Conservation (phyloP, 2,888 invertebrate genomes). For the Volucella inanis region DNA sequence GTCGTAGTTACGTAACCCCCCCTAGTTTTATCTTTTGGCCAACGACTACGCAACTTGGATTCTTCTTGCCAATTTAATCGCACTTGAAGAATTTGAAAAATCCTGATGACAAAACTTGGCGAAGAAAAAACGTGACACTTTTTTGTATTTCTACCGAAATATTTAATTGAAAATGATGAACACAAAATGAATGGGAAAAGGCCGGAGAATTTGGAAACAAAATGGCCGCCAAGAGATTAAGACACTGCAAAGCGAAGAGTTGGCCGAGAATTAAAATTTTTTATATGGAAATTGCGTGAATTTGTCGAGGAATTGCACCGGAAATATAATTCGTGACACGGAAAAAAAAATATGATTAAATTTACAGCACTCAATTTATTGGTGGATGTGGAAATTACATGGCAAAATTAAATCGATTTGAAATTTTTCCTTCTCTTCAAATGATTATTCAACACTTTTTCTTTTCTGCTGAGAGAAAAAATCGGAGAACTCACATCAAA, state of each 20-base stretch:
- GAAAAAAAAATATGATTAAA: constrained; percentile 36
- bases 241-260: constrained; percentile 43
- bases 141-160: constrained; percentile 27
- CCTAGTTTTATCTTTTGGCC: constrained; percentile 47
- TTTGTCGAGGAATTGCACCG: constrained; percentile 32
- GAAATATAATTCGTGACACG: constrained; percentile 63
- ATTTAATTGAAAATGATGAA: constrained; percentile 10
- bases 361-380: constrained; percentile 54
- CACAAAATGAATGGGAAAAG: constrained; percentile 34
- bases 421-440: constrained; percentile 36
- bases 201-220: constrained; percentile 52
- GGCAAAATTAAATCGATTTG: constrained; percentile 60
- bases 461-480: constrained; percentile 5
- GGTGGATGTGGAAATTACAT: constrained; percentile 53
- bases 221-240: constrained; percentile 70
- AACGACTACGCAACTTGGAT: constrained; percentile 50
- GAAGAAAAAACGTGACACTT: constrained; percentile 38
- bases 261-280: constrained; percentile 9
- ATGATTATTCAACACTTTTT: constrained; percentile 73
- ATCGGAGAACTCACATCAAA: constrained; percentile 81
- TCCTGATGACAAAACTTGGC: not conserved
- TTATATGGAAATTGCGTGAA: constrained; percentile 15
- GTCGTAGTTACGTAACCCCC: constrained; percentile 67
- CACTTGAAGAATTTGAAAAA: not conserved
- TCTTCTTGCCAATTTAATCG: not conserved